Evolutionary conservation across 64 coral and sea anemone genomes (phyloP), one percentile per base, ranked within the genome.

Genomic region (Anthopleura sola): DNA sequence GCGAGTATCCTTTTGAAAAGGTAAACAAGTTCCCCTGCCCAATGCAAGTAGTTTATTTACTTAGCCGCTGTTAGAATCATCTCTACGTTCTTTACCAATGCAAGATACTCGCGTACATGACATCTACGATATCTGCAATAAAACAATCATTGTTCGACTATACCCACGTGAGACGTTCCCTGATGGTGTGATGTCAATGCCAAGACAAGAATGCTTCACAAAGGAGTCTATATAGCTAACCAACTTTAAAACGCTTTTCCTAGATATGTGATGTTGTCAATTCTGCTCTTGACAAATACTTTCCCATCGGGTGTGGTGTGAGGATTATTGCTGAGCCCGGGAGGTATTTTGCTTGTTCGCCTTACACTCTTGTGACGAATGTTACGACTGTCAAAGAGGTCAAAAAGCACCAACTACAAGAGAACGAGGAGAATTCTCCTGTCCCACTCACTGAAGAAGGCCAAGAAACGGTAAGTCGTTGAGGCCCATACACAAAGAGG

Each of bases 311-410:
- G 3, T 23, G 36, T 78, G 76, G 76, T 8, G 40, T 78, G 36
- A 78, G 12, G 34, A 78, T 78, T 48, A 78, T 78, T 48, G 76
- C 76, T 78, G 76, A 78, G 11, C 37, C 76, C 5, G 76, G 76
- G 37, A 78, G 36, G 31, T 78, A 78, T 24, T 78, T 78, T 40
- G 76, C 36, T 19, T 40, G 36, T 33, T 78, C 76, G 37, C 76
- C 37, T 2, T 78, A 23, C 31, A 40, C 36, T 11, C 40, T 78
- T 4, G 40, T 78, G 31, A 47, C 76, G 19, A 78, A 78, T 11
- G 19, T 78, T 24, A 46, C 24, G 17, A n/a, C 76, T 6, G 76
- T 78, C 15, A 78, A 78, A 78, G 76, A 78, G 37, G 16, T 78
- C 18, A 23, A 78, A 23, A 78, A 40, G 76, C 19, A 40, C 3